Percentiles rank a stretch among this genome's conserved stretches.
Conservation (phyloP, 23 tunicate species). For the Corella eumyota region DNA sequence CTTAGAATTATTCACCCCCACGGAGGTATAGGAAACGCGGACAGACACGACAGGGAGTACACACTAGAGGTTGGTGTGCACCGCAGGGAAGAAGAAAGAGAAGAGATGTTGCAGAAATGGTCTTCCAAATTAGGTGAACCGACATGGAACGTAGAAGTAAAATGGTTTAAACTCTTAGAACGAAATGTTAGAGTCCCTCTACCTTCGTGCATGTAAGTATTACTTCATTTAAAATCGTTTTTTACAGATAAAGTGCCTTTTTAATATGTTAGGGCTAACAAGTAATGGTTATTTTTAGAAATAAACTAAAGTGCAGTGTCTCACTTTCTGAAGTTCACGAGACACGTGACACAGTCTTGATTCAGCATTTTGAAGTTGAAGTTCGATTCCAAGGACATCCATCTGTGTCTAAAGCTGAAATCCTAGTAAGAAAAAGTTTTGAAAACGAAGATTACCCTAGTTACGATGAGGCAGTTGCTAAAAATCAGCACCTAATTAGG, state of each 20-base stretch:
- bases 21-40: slow-evolving; percentile 34
- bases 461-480: no score
- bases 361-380: slow-evolving; percentile 33
- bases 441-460: no score
- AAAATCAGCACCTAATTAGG: no score
- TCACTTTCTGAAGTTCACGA: slow-evolving; percentile 12
- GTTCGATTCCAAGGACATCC: slow-evolving; percentile 46
- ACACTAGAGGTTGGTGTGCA: slow-evolving; percentile 24
- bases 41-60: slow-evolving; percentile 2
- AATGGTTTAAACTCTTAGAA: slow-evolving; percentile 40
- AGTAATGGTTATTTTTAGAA: no score
- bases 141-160: slow-evolving; percentile 42
- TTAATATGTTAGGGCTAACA: no score
- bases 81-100: slow-evolving; percentile 14
- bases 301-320: slow-evolving; percentile 29
- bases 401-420: slow-evolving; percentile 22
- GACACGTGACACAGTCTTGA: slow-evolving; percentile 8
- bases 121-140: slow-evolving; percentile 9
- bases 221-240: no score
- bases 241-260: no score
- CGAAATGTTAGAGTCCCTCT: slow-evolving; percentile 34
- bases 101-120: slow-evolving; percentile 10
- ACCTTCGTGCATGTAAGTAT: slow-evolving; percentile 35
- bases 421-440: slow-evolving; percentile 32
- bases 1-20: slow-evolving; percentile 16